Conservation (phyloP, 2,888 invertebrate genomes). For the Ischnus inquisitorius region DNA sequence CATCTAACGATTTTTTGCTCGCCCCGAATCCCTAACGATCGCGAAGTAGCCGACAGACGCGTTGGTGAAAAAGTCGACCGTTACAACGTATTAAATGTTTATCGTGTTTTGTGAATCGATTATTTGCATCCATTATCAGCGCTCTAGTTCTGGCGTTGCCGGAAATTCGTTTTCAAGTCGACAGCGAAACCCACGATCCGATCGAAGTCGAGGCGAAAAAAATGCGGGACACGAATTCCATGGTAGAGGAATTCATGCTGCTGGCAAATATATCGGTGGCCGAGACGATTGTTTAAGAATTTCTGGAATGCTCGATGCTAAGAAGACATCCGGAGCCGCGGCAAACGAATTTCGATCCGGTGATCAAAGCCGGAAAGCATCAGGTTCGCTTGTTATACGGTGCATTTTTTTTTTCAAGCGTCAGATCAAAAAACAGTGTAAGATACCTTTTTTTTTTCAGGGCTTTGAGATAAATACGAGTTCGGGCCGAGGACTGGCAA, state of each 20-base stretch:
- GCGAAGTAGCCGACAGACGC: too few species aligned
- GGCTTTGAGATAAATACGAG: conserved; percentile 93
- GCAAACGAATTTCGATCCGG: conserved; percentile 93
- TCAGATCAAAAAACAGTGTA: not conserved
- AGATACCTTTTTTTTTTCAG: conserved; percentile 81
- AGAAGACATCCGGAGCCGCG: conserved; percentile 97
- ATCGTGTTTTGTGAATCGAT: not conserved
- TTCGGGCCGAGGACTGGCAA: conserved; percentile 94
- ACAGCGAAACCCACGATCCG: conserved; percentile 98
- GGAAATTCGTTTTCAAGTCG: conserved; percentile 97
- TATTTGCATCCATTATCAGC: conserved; percentile 84
- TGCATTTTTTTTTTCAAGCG: not conserved
- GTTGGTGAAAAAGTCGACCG: too few species aligned
- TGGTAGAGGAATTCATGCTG: conserved; percentile 99
- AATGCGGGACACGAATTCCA: conserved; percentile 97
- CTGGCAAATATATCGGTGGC: conserved; percentile 98
- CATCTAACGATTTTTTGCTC: too few species aligned
- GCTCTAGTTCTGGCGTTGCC: conserved; percentile 97
- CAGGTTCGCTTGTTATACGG: conserved; percentile 85
- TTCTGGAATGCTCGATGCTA: conserved; percentile 97
- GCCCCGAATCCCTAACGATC: too few species aligned
- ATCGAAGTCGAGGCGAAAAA: conserved; percentile 97
- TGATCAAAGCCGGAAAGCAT: conserved; percentile 92
- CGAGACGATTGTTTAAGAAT: conserved; percentile 93
- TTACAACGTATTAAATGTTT: too few species aligned